Conservation (phyloP, 2,888 invertebrate genomes). For the Trichopria drosophilae region DNA sequence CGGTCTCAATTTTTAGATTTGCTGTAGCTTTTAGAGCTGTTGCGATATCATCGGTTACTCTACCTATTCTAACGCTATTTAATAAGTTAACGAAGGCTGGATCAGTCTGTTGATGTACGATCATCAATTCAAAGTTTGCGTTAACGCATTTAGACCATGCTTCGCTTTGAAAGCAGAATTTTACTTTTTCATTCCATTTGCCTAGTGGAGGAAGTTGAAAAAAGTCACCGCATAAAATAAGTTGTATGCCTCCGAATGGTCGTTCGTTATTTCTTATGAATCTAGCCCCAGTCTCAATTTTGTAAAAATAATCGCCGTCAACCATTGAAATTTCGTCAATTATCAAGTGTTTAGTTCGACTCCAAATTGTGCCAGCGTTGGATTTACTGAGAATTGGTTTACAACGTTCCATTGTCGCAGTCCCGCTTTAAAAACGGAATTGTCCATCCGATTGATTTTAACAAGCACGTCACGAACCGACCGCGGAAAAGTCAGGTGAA, state of each 20-base stretch:
- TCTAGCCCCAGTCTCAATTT: slow-evolving; percentile 83
- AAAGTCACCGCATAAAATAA: slow-evolving; percentile 93
- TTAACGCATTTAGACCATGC: slow-evolving; percentile 82
- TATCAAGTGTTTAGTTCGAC: slow-evolving; percentile 84
- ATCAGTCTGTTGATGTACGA: slow-evolving; percentile 88
- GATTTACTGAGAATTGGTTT: slow-evolving; percentile 71
- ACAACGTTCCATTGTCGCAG: slow-evolving; percentile 71
- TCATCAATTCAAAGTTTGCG: slow-evolving; percentile 75
- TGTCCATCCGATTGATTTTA: too few species aligned
- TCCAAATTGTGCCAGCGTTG: slow-evolving; percentile 70
- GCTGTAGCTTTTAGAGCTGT: slow-evolving; percentile 72
- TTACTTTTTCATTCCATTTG: slow-evolving; percentile 60
- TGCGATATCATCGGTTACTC: slow-evolving; percentile 75
- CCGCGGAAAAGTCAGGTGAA: too few species aligned
- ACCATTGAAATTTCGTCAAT: slow-evolving; percentile 98
- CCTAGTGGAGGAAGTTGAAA: slow-evolving; percentile 87
- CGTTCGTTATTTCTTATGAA: slow-evolving; percentile 76
- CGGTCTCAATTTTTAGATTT: slow-evolving; percentile 76
- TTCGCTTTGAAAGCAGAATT: slow-evolving; percentile 86
- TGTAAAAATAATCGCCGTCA: slow-evolving; percentile 86
- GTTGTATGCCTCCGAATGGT: slow-evolving; percentile 94
- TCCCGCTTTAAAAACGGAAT: too few species aligned
- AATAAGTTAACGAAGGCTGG: slow-evolving; percentile 79
- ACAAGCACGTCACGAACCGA: too few species aligned
- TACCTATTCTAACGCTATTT: slow-evolving; percentile 81